Base-by-base conservation (phyloP, 2,113 vertebrate species). In the Smithornis capensis region DNA sequence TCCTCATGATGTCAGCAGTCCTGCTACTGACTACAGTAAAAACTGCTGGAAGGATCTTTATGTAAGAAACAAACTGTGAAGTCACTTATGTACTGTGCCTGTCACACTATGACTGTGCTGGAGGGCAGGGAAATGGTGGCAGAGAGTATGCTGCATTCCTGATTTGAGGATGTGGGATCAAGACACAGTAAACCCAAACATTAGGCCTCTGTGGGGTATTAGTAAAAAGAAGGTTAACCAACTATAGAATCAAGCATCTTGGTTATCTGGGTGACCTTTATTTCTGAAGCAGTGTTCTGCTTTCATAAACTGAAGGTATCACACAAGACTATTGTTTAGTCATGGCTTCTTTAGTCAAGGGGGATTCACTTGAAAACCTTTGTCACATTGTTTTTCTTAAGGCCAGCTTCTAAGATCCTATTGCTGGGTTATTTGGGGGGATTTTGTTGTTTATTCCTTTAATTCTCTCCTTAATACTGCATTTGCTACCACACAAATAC, bases 391-490 rank as follows among this genome's bases (percentile, higher is more conserved):
- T 70, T 84, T 93, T 91, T 55, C 25, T 31, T 37, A 79, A n/a
- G 35, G 15, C 9, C 21, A 56, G 13, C 4, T 71, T 42, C 59
- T 25, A 35, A 67, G 21, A 62, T 45, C 19, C 8, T 65, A 3
- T 23, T 37, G 4, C 9, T 55, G 10, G 6, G 5, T 18, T 47
- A 12, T 50, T 50, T 5, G 9, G 12, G 9, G 1, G 2, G 22
- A 10, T 42, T 40, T 28, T 63, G 44, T 59, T 76, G 14, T 68
- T 50, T 38, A 59, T 8, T 5, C 15, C 23, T 87, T 47, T 29
- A 38, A 85, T 68, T 76, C 24, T 73, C 8, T 50, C 25, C 37
- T 49, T 92, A 64, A 56, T 40, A 44, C 6, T 40, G 28, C n/a
- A 62, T 38, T 81, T 6, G 4, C 33, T 57, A 21, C 15, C 8